Percentiles rank a stretch among this genome's conserved stretches.
phyloP scores from a whole-genome alignment of 2,888 invertebrate genomes.

The Diarsia brunnea region DNA sequence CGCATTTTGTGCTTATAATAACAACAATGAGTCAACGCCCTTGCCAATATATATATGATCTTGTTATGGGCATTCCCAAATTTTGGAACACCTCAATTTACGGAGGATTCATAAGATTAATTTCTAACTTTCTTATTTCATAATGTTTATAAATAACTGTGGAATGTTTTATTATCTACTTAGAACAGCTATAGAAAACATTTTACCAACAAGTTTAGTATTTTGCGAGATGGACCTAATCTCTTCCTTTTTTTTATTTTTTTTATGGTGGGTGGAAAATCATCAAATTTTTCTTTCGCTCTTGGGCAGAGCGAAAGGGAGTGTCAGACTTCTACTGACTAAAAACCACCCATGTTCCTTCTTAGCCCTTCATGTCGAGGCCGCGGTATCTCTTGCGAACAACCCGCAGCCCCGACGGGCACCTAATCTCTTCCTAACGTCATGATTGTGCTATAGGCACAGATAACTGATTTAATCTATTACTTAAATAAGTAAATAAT shows the following conservation, averaged over 20 bases:
- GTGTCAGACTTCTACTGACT: too few relatives aligned
- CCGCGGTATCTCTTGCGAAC: too few relatives aligned
- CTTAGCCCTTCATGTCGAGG: too few relatives aligned
- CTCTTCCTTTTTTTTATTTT: too few relatives aligned
- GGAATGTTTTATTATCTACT: neutral
- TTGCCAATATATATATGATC: slow-evolving; percentile 55
- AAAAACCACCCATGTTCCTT: too few relatives aligned
- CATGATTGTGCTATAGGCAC: neutral
- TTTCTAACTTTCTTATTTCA: slow-evolving; percentile 58
- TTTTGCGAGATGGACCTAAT: neutral
- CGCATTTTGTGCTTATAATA: slow-evolving; percentile 77
- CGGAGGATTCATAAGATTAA: slow-evolving; percentile 19
- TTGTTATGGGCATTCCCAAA: slow-evolving; percentile 40
- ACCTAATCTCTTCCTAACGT: neutral
- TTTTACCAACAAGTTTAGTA: neutral
- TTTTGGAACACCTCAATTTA: slow-evolving; percentile 37
- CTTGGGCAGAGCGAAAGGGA: too few relatives aligned
- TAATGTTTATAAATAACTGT: slow-evolving; percentile 19
- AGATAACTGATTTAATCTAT: slow-evolving; percentile 3
- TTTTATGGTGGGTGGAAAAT: too few relatives aligned
- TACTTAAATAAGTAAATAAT: slow-evolving; percentile 37
- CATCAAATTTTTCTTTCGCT: too few relatives aligned
- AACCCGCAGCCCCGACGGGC: too few relatives aligned
- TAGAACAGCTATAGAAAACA: neutral
- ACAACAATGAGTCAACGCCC: slow-evolving; percentile 72